Evolutionary conservation across 1,140 invertebrate genomes (phyloP).

Genomic region (Archegozetes longisetosus): DNA sequence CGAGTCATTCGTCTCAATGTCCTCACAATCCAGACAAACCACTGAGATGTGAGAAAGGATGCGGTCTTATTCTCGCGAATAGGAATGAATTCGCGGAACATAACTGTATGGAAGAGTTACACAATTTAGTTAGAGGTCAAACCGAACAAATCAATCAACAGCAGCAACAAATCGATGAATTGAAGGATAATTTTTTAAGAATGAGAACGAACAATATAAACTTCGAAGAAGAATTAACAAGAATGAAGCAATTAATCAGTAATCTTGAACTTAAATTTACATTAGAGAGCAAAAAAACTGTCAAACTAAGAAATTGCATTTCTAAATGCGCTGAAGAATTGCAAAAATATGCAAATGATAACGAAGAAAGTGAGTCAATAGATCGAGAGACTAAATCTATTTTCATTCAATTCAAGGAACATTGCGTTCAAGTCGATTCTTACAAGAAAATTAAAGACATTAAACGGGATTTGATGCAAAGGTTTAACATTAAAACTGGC

Average conservation of each 20-base stretch:
- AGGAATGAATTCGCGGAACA: background rate
- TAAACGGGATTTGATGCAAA: background rate
- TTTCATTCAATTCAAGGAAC: background rate
- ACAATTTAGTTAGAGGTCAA: background rate
- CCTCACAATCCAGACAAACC: slow-evolving; percentile 83
- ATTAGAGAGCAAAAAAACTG: background rate
- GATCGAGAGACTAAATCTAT: background rate
- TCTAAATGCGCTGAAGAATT: background rate
- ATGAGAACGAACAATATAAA: background rate
- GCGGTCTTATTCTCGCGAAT: slow-evolving; percentile 67
- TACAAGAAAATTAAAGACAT: background rate
- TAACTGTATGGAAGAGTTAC: background rate
- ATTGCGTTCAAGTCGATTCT: background rate
- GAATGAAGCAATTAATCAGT: background rate
- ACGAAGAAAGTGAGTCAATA: background rate
- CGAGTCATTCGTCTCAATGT: slow-evolving; percentile 69
- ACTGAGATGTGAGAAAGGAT: slow-evolving; percentile 78
- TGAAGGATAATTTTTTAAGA: background rate
- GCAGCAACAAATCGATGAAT: background rate
- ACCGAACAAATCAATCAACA: background rate
- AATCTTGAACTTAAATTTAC: background rate
- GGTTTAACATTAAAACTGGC: background rate
- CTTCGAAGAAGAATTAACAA: background rate
- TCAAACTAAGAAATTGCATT: background rate
- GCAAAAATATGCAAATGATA: background rate